Conservation (phyloP, 2,113 vertebrate genomes). For the Mesoclemmys tuberculata region DNA sequence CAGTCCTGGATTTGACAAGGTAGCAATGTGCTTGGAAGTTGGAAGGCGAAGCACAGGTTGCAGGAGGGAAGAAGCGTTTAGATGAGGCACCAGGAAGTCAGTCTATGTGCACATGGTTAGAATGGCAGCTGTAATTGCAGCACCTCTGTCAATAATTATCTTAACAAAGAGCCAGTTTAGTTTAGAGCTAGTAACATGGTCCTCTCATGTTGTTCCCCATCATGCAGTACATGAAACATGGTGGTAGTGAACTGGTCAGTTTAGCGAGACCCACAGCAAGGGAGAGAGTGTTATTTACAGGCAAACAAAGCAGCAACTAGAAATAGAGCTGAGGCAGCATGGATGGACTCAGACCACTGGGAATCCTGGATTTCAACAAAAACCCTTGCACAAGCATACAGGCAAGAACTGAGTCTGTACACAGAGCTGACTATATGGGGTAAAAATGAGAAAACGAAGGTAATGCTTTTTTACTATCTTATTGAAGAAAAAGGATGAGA, state of each 20-base stretch:
- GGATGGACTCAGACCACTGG: not conserved
- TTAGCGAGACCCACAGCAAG: not conserved
- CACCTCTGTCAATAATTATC: not conserved
- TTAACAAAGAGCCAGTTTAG: not conserved
- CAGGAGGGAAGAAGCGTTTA: not conserved
- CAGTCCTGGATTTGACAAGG: not conserved
- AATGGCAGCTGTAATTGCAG: not conserved
- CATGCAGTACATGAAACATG: not conserved
- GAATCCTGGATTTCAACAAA: not conserved
- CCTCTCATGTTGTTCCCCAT: not conserved
- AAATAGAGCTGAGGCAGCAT: not conserved
- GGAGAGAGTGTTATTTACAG: not conserved
- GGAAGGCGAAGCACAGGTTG: not conserved
- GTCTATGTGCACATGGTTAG: not conserved
- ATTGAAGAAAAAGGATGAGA: not conserved
- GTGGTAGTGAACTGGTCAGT: not conserved
- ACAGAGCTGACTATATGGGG: not conserved
- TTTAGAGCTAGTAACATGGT: not conserved
- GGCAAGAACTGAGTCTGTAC: not conserved
- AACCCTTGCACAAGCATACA: not conserved
- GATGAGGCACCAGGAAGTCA: not conserved
- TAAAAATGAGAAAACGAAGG: not conserved
- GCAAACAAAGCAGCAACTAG: not conserved
- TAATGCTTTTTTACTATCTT: not conserved
- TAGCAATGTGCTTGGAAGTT: not conserved